Evolutionary conservation across 2,113 vertebrate genomes (phyloP), one percentile per base, ranked within the genome.

Genomic region (Alosa alosa): DNA sequence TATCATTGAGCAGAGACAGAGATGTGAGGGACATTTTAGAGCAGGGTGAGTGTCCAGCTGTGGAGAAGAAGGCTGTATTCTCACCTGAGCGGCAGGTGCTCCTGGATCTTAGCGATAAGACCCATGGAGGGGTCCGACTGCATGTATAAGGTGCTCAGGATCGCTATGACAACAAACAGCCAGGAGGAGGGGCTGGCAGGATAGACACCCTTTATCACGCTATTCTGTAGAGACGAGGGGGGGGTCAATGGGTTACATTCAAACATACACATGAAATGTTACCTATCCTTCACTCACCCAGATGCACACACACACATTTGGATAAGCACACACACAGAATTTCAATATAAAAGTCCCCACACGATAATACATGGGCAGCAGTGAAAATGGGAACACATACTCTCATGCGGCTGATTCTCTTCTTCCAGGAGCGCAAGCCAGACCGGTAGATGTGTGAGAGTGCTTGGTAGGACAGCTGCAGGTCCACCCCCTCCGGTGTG

Each of bases 41-140:
- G 25, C 64, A 72, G 25, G 64, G 6, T 25, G n/a, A 36, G 25
- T 31, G 25, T 72, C 25, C 25, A 31, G 1, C 8, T 25, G 68
- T 81, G 55, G 49, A n/a, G 36, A 84, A 0, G 47, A 4, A 52
- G 9, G 7, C 55, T 18, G 17, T n/a, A 49, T 94, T 94, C 68
- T 75, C 68, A 98, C 97, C 96, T 96, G 91, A 95, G 94, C 0
- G 97, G 97, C 44, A 98, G 95, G 87, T 96, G 92, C 89, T 97
- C 97, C 91, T 97, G 96, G 88, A 98, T 97, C 92, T 97, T 97
- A 86, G 95, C 96, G 87, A 97, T 97, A 86, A 98, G 94, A 57
- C 97, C 97, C 93, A 98, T 96, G 86, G 97, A 98, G n/a, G 97
- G 97, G 84, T 98, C 97, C 0, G 97, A 95, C 86, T 97, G 97